Evolutionary conservation across 2,113 vertebrate genomes (phyloP), one percentile per base, ranked within the genome.

Genomic region (Psittacula cyanocephala): DNA sequence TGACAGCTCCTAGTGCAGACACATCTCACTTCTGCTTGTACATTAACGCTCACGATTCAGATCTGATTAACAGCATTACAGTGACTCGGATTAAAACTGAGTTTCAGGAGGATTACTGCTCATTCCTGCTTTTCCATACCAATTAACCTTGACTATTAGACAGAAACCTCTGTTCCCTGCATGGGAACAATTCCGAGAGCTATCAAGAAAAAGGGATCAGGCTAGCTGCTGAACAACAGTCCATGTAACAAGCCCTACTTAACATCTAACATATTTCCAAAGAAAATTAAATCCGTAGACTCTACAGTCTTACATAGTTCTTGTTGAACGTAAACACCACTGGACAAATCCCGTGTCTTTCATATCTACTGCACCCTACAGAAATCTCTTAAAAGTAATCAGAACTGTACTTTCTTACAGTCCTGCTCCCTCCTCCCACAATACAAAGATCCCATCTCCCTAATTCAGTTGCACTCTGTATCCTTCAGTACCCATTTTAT

Each of bases 81-180:
- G 90, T 88, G 82, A 89, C 59, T 88, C 41, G 46, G 90, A 91
- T 92, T 88, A 96, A 91, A 86, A 91, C 10, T 0, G 22, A 89
- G 76, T 92, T 96, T 95, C 53, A 52, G 67, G 69, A 91, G 64
- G 78, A 93, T 95, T 96, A 94, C 68, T 95, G 79, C 68, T 91
- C 85, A 94, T 90, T 93, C 85, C 76, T 69, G 71, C 64, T 94
- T 86, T 90, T 95, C 74, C 71, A 88, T 91, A 83, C 65, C 82
- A 94, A 96, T 96, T 97, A 84, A 93, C 84, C 88, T 83, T 86
- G 29, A 83, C 71, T 69, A 31, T 53, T 86, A 93, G 39, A 62
- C 77, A 95, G 86, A 89, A 94, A 89, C 52, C 82, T 86, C 83
- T 59, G 35, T 62, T 91, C 70, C 35, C 75, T 65, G 18, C 63